Percentiles rank a stretch among this genome's conserved stretches.
Evolutionary conservation across 2,113 vertebrate genomes (phyloP).

Genomic region (Trachemys scripta): DNA sequence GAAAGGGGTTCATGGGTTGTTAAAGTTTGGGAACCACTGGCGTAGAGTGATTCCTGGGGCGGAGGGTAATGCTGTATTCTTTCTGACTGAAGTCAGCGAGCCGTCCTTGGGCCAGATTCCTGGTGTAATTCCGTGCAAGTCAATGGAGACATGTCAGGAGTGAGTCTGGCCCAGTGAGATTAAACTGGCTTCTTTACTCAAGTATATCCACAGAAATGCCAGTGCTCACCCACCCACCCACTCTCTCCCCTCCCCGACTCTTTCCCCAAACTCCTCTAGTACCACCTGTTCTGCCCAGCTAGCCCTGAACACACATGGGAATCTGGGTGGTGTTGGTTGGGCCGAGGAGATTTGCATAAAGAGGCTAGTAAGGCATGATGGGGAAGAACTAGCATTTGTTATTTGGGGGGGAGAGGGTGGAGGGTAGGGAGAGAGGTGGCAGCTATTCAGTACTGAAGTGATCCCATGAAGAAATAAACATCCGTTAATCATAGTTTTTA

Average conservation of each 20-base stretch:
- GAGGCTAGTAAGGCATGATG: rapidly evolving
- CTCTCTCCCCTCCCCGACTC: neutral
- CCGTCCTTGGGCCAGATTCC: neutral
- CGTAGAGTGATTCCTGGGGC: neutral
- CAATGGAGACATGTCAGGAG: neutral
- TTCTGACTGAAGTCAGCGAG: neutral
- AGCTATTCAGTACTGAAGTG: neutral
- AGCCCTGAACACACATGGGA: neutral
- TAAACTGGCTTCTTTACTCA: neutral
- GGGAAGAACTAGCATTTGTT: neutral
- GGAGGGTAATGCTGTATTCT: neutral
- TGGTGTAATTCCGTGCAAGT: neutral
- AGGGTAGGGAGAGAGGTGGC: neutral
- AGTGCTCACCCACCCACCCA: neutral
- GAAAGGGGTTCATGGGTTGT: no score
- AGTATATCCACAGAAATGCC: neutral
- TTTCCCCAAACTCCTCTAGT: neutral
- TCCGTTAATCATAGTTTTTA: neutral
- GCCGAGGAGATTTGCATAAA: neutral
- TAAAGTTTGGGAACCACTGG: neutral
- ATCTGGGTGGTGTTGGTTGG: neutral
- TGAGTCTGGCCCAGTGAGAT: neutral
- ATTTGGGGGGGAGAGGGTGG: neutral
- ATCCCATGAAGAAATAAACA: conserved; percentile 40
- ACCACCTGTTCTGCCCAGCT: neutral